A percentile compares a stretch with the other conserved stretches of the same genome.
phyloP scores from a whole-genome alignment of 2,797 vertebrate species.

The Enteromius treurensis region DNA sequence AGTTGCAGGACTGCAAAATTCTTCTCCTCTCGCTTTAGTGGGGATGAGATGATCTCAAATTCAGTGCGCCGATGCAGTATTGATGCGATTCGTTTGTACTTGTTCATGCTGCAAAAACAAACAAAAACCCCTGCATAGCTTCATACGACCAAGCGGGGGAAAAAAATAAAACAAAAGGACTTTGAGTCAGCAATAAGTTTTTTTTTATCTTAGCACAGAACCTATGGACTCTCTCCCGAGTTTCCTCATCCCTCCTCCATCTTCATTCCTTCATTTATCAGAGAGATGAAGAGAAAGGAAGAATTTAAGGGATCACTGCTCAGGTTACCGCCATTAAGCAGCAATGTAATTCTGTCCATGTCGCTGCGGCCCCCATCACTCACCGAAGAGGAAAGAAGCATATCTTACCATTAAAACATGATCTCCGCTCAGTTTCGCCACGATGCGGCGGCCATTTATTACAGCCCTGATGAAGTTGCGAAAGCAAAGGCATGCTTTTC shows the following conservation, averaged over 20 bases:
- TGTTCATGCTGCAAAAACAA: slow-evolving; percentile 15
- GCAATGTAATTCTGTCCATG: slow-evolving; percentile 51
- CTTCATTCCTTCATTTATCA: slow-evolving; percentile 49
- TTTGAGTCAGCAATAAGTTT: slow-evolving; percentile 31
- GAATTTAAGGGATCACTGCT: slow-evolving; percentile 61
- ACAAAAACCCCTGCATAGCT: background rate
- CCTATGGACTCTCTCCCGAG: slow-evolving; percentile 10
- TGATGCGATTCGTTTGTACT: slow-evolving; percentile 14
- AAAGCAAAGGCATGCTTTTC: slow-evolving; percentile 31
- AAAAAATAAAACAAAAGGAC: slow-evolving; percentile 26
- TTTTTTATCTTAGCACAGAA: slow-evolving; percentile 14
- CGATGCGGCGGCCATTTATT: slow-evolving; percentile 45
- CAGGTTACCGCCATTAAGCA: slow-evolving; percentile 57
- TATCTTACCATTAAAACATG: slow-evolving; percentile 54
- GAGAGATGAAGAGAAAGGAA: slow-evolving; percentile 40
- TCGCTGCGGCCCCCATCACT: slow-evolving; percentile 38
- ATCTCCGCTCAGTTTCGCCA: slow-evolving; percentile 46
- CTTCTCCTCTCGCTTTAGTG: background rate
- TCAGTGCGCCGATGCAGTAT: slow-evolving; percentile 12
- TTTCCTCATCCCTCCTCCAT: slow-evolving; percentile 27
- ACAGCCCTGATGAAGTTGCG: slow-evolving; percentile 47
- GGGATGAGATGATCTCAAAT: slow-evolving; percentile 21
- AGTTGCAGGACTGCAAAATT: slow-evolving; percentile 24
- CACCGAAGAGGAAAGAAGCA: slow-evolving; percentile 47
- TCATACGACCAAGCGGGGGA: background rate